Evolutionary conservation across 2,797 vertebrate genomes (phyloP).

Genomic region (Sebastes kiyomatsui): DNA sequence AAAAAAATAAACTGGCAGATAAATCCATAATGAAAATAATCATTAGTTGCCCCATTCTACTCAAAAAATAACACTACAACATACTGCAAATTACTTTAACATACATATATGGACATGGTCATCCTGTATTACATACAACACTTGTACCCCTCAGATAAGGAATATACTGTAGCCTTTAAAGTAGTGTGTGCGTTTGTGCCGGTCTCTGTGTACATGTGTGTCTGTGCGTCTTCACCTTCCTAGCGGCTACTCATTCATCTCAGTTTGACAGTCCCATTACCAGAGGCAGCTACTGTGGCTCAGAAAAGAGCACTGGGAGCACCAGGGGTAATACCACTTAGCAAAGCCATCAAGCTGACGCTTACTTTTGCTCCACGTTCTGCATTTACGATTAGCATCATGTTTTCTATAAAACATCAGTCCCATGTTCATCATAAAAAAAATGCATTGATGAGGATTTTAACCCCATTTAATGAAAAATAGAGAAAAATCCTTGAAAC

Average conservation of each 20-base stretch:
- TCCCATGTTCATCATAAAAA: neutral
- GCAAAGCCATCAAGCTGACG: slow-evolving; percentile 57
- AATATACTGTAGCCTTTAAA: slow-evolving; percentile 30
- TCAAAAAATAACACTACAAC: neutral
- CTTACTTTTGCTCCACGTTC: slow-evolving; percentile 39
- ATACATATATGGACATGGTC: neutral
- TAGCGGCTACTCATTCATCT: slow-evolving; percentile 77
- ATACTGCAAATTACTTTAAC: neutral
- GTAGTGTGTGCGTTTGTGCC: slow-evolving; percentile 17
- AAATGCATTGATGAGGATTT: slow-evolving; percentile 10
- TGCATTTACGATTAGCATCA: slow-evolving; percentile 56
- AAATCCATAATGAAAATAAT: neutral
- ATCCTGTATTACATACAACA: neutral
- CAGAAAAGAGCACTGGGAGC: slow-evolving; percentile 70
- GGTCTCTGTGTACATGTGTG: neutral
- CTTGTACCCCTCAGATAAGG: neutral
- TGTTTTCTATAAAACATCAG: slow-evolving; percentile 27
- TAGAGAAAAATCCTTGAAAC: neutral
- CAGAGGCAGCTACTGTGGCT: slow-evolving; percentile 73
- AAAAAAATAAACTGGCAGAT: neutral
- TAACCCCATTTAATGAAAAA: slow-evolving; percentile 3
- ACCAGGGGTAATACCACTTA: slow-evolving; percentile 72
- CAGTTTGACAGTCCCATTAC: slow-evolving; percentile 80
- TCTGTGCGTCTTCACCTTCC: slow-evolving; percentile 64
- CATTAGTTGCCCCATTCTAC: accelerated